phyloP scores from a whole-genome alignment of 2,797 vertebrate species.

The Oryzias dopingdopingensis region DNA sequence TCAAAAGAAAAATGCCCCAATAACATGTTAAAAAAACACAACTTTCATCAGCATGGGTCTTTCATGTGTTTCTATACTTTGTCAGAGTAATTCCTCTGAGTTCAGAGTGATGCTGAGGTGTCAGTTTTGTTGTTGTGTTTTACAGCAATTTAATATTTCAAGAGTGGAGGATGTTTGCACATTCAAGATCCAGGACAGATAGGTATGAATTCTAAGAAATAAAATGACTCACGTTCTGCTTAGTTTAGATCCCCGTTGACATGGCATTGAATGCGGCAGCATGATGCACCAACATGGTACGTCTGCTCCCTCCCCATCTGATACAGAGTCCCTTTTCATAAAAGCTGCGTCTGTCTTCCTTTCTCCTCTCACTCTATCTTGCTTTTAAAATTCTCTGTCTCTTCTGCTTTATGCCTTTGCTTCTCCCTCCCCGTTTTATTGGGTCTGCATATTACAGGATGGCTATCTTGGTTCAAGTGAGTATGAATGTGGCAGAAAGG shows the following conservation, averaged over 20 bases:
- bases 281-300: conserved; percentile 36
- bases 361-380: conserved; percentile 14
- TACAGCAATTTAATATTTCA: conserved; percentile 27
- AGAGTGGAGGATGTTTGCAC: conserved; percentile 1
- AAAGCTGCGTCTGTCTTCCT: conserved; percentile 23
- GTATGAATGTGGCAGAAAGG: conserved; percentile 18
- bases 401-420: conserved; percentile 16
- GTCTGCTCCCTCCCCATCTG: conserved; percentile 42
- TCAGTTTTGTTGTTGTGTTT: conserved; percentile 15
- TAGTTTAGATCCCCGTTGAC: conserved; percentile 54
- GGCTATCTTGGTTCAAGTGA: conserved; percentile 57
- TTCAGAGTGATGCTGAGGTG: conserved; percentile 1
- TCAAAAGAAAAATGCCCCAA: no score
- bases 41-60: background rate
- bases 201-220: conserved; percentile 44
- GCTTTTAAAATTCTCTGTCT: conserved; percentile 8
- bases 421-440: conserved; percentile 23
- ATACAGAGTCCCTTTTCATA: conserved; percentile 31
- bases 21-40: no score
- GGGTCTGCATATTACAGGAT: conserved; percentile 47
- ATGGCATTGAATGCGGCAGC: conserved; percentile 37
- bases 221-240: conserved; percentile 31
- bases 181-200: conserved; percentile 18
- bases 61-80: background rate
- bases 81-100: background rate